Conservation (phyloP, 2,888 invertebrate genomes). For the Gymnocheta viridis region DNA sequence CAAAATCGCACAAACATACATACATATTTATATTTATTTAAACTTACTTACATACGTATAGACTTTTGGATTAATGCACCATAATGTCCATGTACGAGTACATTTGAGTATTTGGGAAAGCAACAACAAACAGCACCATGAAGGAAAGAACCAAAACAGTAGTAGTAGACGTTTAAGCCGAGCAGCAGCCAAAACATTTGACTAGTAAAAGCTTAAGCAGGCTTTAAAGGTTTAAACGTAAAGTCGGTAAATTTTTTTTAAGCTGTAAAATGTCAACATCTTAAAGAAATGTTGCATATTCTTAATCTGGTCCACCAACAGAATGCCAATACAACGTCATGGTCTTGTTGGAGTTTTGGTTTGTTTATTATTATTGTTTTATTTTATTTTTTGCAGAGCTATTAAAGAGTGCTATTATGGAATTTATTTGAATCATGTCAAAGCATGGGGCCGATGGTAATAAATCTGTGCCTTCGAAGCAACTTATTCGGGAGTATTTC, state of each 20-base stretch:
- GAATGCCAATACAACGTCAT: conserved; percentile 48
- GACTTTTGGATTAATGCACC: conserved; percentile 34
- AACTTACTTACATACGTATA: background rate
- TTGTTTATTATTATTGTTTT: conserved; percentile 41
- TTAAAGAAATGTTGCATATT: conserved; percentile 81
- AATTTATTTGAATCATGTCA: background rate
- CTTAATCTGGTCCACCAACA: conserved; percentile 76
- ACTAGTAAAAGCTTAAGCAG: conserved; percentile 44
- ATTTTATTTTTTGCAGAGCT: conserved; percentile 24
- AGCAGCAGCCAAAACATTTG: conserved; percentile 55
- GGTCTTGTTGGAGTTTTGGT: conserved; percentile 42
- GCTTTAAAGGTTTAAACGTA: conserved; percentile 35
- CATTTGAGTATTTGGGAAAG: conserved; percentile 26
- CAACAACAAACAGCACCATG: conserved; percentile 11
- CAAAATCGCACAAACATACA: conserved; percentile 29
- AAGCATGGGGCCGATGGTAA: background rate
- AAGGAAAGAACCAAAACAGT: conserved; percentile 41
- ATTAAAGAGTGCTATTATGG: background rate
- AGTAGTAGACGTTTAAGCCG: conserved; percentile 54
- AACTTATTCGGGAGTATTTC: no score
- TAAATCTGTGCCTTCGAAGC: no score
- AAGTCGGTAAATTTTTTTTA: conserved; percentile 64
- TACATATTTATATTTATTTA: background rate
- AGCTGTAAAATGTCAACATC: conserved; percentile 79
- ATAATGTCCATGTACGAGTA: conserved; percentile 26